Evolutionary conservation across 2,888 invertebrate genomes (phyloP).

Genomic region (Watsonalla cultraria): DNA sequence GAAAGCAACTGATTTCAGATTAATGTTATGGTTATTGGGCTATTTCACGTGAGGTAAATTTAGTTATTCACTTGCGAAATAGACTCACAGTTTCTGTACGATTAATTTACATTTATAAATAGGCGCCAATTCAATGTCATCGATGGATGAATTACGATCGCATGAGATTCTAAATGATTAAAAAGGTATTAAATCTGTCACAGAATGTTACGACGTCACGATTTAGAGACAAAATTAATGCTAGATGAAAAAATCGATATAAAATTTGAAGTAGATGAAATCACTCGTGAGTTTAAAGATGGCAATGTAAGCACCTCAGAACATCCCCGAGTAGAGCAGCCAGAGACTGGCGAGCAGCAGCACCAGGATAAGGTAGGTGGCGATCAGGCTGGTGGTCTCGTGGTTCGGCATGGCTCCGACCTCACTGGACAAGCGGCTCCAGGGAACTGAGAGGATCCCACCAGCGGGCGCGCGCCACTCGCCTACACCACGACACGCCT

Average conservation of each 20-base stretch:
- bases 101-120: no score
- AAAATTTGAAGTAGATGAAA: neutral
- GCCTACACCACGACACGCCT: slow-evolving; percentile 52
- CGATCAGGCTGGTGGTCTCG: slow-evolving; percentile 83
- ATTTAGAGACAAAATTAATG: no score
- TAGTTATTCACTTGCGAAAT: no score
- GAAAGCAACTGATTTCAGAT: neutral
- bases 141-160: no score
- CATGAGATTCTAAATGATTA: no score
- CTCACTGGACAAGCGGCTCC: slow-evolving; percentile 58
- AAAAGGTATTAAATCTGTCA: no score
- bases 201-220: no score
- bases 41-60: no score
- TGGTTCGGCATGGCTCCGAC: slow-evolving; percentile 67
- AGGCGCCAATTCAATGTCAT: no score
- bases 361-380: slow-evolving; percentile 84
- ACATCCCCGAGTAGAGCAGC: slow-evolving; percentile 83
- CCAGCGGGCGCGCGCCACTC: slow-evolving; percentile 31
- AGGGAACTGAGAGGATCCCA: slow-evolving; percentile 51
- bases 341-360: slow-evolving; percentile 82
- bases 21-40: neutral
- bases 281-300: slow-evolving; percentile 4
- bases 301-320: slow-evolving; percentile 55
- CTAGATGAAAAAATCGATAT: neutral
- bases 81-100: no score